Evolutionary conservation across 2,888 invertebrate genomes (phyloP).

Genomic region (Rhagonycha fulva): DNA sequence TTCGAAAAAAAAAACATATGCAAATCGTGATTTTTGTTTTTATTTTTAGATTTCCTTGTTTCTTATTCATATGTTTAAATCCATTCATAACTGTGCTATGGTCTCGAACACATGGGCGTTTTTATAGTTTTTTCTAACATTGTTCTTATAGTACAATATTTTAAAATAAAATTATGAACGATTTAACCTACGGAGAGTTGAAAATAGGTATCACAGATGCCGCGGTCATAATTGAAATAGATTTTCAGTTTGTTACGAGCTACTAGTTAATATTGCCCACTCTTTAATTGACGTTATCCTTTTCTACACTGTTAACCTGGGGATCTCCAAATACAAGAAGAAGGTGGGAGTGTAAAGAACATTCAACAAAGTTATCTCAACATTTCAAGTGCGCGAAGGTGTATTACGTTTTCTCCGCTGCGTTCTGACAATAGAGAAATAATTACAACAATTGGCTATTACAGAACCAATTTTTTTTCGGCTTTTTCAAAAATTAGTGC

Average conservation of each 20-base stretch:
- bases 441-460: slow-evolving; percentile 19
- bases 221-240: background rate
- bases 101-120: background rate
- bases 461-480: background rate
- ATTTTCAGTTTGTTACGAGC: background rate
- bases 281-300: slow-evolving; percentile 13
- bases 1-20: background rate
- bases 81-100: background rate
- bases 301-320: slow-evolving; percentile 21
- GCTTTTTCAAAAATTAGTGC: background rate
- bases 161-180: background rate
- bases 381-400: slow-evolving; percentile 21
- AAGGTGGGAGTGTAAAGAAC: slow-evolving; percentile 23
- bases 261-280: slow-evolving; percentile 4
- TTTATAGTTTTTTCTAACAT: background rate
- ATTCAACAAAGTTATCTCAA: slow-evolving; percentile 24
- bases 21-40: background rate
- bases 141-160: background rate
- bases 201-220: background rate
- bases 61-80: background rate
- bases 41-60: background rate
- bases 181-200: background rate
- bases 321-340: slow-evolving; percentile 16
- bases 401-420: slow-evolving; percentile 14
- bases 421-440: slow-evolving; percentile 13